These are phyloP conservation scores for Tubiluchus corallicola DNA, from an alignment of 2,888 invertebrate genomes.

Conservation along the genomic window DNA sequence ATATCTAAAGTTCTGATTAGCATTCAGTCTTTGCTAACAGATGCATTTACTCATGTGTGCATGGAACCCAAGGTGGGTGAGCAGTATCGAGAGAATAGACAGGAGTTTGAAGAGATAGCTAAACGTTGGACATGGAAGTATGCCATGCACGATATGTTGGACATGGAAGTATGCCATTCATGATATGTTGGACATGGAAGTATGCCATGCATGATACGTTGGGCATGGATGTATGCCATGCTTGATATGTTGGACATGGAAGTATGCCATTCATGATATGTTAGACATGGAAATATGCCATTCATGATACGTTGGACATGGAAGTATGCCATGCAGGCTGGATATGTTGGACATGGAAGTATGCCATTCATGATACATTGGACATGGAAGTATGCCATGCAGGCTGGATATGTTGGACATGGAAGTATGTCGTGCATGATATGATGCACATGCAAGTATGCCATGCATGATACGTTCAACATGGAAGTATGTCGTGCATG, in stretches of 20 bases:
- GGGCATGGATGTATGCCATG: too few relatives aligned
- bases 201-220: conserved; percentile 1
- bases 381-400: too few relatives aligned
- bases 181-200: neutral
- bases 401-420: too few relatives aligned
- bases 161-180: too few relatives aligned
- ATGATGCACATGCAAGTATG: too few relatives aligned
- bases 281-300: too few relatives aligned
- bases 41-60: neutral
- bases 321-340: neutral
- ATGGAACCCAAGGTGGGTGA: neutral
- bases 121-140: neutral
- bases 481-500: too few relatives aligned
- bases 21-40: neutral
- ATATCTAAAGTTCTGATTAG: conserved; percentile 43
- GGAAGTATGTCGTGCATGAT: too few relatives aligned
- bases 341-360: too few relatives aligned
- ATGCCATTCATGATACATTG: too few relatives aligned
- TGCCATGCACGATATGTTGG: conserved; percentile 1
- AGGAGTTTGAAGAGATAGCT: neutral
- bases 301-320: too few relatives aligned
- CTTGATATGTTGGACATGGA: neutral
- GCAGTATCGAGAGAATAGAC: neutral
- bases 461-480: too few relatives aligned
- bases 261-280: neutral